A percentile compares a stretch with the other conserved stretches of the same genome.
Conservation (phyloP, 1,140 invertebrate genomes). For the Conopomorpha cramerella region DNA sequence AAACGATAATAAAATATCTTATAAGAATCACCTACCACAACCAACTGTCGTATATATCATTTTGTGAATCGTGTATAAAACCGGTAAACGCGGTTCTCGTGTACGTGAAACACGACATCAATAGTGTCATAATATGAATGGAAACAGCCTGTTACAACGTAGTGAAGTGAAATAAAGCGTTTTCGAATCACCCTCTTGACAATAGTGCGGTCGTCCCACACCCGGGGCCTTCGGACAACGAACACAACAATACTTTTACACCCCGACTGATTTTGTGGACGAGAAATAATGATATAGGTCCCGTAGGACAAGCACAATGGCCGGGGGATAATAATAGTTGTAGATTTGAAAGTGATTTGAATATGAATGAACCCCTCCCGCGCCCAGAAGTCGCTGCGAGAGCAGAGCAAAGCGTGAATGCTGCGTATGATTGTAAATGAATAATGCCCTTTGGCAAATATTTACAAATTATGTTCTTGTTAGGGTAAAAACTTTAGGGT, state of each 20-base stretch:
- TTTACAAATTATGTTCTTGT: too few species aligned
- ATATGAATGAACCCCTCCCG: constrained; percentile 56
- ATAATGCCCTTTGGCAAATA: too few species aligned
- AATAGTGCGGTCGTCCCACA: constrained; percentile 36
- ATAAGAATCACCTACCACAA: too few species aligned
- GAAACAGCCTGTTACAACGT: constrained; percentile 26
- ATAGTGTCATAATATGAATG: constrained; percentile 19
- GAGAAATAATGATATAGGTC: constrained; percentile 50
- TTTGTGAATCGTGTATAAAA: too few species aligned
- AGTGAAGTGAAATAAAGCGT: constrained; percentile 51
- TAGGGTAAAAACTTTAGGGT: too few species aligned
- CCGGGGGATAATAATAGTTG: constrained; percentile 53
- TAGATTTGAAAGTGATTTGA: constrained; percentile 58
- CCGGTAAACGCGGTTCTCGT: too few species aligned
- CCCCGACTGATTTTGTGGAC: constrained; percentile 41
- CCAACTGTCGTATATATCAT: too few species aligned
- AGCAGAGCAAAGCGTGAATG: too few species aligned
- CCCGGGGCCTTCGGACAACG: constrained; percentile 13
- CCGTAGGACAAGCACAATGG: constrained; percentile 48
- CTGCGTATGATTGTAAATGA: too few species aligned
- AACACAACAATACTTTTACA: constrained; percentile 30
- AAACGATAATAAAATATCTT: too few species aligned
- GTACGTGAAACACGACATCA: constrained; percentile 24
- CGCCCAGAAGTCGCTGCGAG: too few species aligned
- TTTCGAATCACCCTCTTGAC: constrained; percentile 41